phyloP scores from a whole-genome alignment of 2,113 vertebrate genomes.

The Danionella cerebrum region DNA sequence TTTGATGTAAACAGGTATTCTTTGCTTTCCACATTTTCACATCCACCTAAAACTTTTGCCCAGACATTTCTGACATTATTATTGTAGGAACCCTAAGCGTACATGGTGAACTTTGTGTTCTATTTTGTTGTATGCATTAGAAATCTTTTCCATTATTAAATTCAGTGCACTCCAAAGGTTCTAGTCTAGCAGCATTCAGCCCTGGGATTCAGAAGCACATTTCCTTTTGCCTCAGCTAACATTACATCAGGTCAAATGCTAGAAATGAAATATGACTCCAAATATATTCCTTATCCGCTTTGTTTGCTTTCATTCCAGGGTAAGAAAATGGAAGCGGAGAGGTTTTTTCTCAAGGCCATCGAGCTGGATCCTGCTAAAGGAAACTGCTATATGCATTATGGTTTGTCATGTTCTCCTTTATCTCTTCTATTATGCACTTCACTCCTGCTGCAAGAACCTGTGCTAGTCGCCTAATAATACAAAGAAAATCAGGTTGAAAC shows the following conservation, averaged over 20 bases:
- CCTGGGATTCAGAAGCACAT: not conserved
- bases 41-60: too few relatives aligned
- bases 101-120: not conserved
- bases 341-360: conserved; percentile 92
- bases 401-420: conserved; percentile 60
- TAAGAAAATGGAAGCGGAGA: conserved; percentile 89
- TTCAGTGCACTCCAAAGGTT: not conserved
- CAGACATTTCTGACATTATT: too few relatives aligned
- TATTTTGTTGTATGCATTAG: not conserved
- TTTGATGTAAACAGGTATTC: too few relatives aligned
- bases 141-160: not conserved
- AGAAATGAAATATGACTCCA: not conserved
- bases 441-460: not conserved
- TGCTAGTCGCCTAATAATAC: not conserved
- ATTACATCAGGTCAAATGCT: not conserved
- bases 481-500: not conserved
- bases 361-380: conserved; percentile 93
- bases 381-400: conserved; percentile 99
- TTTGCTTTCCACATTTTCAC: too few relatives aligned
- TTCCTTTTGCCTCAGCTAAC: not conserved
- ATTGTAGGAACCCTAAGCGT: too few relatives aligned
- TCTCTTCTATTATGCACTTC: not conserved
- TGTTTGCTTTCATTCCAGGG: conserved; percentile 66
- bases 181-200: not conserved
- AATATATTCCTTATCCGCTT: not conserved